Evolutionary conservation across 2,797 vertebrate genomes (phyloP).

Genomic region (Tokudaia muenninki): DNA sequence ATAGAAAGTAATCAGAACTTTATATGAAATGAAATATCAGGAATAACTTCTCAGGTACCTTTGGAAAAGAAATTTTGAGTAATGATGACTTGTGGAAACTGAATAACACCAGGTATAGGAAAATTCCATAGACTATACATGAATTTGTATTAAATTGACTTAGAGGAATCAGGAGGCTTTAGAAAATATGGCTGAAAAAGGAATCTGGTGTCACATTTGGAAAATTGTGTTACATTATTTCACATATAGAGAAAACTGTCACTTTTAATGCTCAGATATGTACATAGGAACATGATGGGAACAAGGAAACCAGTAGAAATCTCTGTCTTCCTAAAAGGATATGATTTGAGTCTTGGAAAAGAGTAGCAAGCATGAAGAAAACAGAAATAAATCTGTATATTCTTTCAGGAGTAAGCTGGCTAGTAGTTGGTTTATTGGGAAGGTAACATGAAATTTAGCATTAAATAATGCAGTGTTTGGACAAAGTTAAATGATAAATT

Average conservation of each 20-base stretch:
- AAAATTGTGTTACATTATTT: background rate
- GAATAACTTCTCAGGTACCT: background rate
- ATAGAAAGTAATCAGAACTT: background rate
- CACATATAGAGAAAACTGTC: background rate
- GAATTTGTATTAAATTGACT: background rate
- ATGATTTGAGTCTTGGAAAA: background rate
- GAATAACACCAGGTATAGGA: background rate
- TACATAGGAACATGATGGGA: background rate
- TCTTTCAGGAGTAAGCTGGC: background rate
- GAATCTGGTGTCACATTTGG: background rate
- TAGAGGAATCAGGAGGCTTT: no score
- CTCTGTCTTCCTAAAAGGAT: background rate
- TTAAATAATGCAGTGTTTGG: background rate
- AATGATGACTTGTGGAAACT: background rate
- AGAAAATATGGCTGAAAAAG: background rate
- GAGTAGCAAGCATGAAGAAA: background rate
- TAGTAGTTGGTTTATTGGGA: background rate
- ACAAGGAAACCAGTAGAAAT: background rate
- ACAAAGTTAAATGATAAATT: background rate
- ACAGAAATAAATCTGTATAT: background rate
- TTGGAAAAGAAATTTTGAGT: background rate
- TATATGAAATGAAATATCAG: background rate
- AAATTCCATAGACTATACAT: background rate
- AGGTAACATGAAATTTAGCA: background rate
- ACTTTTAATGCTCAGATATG: background rate